These are phyloP conservation scores for Sebastiscus albofasciatus DNA, from an alignment of 2,797 vertebrate species.

Conservation along the genomic window DNA sequence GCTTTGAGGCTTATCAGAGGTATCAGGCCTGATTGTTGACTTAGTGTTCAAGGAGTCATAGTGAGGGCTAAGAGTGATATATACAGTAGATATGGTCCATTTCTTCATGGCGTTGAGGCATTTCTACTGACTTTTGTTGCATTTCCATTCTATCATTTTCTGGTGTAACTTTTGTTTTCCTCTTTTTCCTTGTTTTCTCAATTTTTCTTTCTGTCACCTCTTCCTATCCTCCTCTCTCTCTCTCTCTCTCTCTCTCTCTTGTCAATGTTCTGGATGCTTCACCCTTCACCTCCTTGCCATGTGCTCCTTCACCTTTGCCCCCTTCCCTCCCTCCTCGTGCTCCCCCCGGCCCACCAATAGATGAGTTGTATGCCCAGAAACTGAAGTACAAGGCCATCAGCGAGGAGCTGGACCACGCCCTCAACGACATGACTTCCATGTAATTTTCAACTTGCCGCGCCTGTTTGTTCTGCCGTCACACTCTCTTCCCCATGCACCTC, in stretches of 20 bases:
- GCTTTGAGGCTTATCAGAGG: constrained; percentile 1
- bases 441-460: constrained; percentile 86
- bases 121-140: constrained; percentile 24
- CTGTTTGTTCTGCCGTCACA: constrained; percentile 40
- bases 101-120: constrained; percentile 18
- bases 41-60: not conserved
- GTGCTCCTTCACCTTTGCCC: constrained; percentile 55
- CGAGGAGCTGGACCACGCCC: constrained; percentile 99
- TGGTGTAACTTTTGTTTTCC: constrained; percentile 64
- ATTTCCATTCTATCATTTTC: constrained; percentile 57
- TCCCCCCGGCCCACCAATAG: constrained; percentile 81
- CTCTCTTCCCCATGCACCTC: constrained; percentile 21
- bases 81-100: not conserved
- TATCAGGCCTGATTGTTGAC: constrained; percentile 10
- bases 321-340: constrained; percentile 35
- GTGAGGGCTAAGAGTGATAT: not conserved
- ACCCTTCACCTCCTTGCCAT: constrained; percentile 59
- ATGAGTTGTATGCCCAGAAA: constrained; percentile 99
- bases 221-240: constrained; percentile 25
- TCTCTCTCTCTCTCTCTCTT: constrained; percentile 26
- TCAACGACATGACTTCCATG: constrained; percentile 99
- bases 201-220: constrained; percentile 45
- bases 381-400: constrained; percentile 99
- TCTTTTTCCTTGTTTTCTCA: constrained; percentile 34
- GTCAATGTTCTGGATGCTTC: constrained; percentile 66